Conservation (phyloP, 2,113 vertebrate genomes). For the Alligator mississippiensis region DNA sequence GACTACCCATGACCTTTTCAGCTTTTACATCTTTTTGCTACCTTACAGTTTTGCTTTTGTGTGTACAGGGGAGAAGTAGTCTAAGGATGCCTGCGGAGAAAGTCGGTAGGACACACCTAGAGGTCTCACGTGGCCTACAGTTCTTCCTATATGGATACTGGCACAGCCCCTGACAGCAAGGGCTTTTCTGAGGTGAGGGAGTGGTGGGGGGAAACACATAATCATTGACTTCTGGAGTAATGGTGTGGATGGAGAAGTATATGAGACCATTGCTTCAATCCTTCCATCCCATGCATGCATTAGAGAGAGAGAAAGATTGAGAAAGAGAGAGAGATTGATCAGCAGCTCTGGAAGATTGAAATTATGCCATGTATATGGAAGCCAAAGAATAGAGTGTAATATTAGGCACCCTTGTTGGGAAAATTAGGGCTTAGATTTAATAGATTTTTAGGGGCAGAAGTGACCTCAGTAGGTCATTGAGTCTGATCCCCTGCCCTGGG, state of each 20-base stretch:
- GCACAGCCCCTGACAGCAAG: not conserved
- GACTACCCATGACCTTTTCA: conserved; percentile 10
- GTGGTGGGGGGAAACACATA: not conserved
- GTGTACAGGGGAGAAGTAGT: not conserved
- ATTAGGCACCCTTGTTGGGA: not conserved
- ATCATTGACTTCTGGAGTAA: not conserved
- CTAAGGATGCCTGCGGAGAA: not conserved
- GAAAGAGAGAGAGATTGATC: not conserved
- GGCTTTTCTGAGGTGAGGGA: no score
- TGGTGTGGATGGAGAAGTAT: conserved; percentile 4
- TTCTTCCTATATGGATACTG: conserved; percentile 32
- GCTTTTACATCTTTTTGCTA: not conserved
- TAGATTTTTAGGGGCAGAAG: no score
- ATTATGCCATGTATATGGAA: not conserved
- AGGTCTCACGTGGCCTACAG: not conserved
- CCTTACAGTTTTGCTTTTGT: not conserved
- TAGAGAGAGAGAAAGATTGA: not conserved
- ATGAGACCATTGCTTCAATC: not conserved
- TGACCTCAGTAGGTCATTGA: no score
- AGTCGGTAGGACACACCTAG: conserved; percentile 34
- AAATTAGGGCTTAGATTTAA: not conserved
- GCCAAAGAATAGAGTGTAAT: not conserved
- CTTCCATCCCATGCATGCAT: no score
- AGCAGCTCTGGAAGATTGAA: not conserved
- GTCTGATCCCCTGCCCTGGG: no score